Evolutionary conservation across 2,797 vertebrate genomes (phyloP), one percentile per base, ranked within the genome.

Genomic region (Babyrousa celebensis): DNA sequence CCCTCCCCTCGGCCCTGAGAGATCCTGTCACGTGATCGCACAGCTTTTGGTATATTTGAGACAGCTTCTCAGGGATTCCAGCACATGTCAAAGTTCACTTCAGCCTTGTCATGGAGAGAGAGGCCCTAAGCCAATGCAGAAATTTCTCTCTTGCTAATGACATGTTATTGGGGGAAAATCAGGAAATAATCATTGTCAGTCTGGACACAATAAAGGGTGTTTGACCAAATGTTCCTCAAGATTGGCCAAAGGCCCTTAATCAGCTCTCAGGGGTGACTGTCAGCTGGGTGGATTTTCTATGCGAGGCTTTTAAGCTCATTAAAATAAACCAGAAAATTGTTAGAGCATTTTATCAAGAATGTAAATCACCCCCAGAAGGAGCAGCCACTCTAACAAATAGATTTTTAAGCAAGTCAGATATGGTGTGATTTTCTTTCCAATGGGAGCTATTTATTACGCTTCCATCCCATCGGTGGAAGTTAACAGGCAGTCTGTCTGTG

Each of bases 311-410:
- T 20, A 78, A 74, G 25, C 29, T 71, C 54, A 56, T 56, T 85
- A 71, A 85, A 77, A 86, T 70, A 77, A 89, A 89, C 65, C 54
- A 43, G 54, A 94, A 94, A 68, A 67, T 67, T 54, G 12, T 58
- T 85, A 54, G 27, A 89, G 48, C 20, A 72, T 84, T 83, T 75
- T 71, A 32, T 32, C 63, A 60, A 40, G 68, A 84, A 91, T 12
- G 6, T 27, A 60, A 79, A 72, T 92, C 60, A 94, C 52, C 58
- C 56, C 20, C 6, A 54, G n/a, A 80, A 85, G 56, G 56, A 52
- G 29, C 52, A 79, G 3, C 63, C 36, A 14, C 17, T 94, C 63
- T 32, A 54, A 43, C 25, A 25, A 43, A 36, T 27, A 9, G 25
- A 72, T 20, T 84, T 74, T 65, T 72, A 36, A 25, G 6, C 2